Conservation (phyloP, 2,797 vertebrate genomes). For the Podargus strigoides region DNA sequence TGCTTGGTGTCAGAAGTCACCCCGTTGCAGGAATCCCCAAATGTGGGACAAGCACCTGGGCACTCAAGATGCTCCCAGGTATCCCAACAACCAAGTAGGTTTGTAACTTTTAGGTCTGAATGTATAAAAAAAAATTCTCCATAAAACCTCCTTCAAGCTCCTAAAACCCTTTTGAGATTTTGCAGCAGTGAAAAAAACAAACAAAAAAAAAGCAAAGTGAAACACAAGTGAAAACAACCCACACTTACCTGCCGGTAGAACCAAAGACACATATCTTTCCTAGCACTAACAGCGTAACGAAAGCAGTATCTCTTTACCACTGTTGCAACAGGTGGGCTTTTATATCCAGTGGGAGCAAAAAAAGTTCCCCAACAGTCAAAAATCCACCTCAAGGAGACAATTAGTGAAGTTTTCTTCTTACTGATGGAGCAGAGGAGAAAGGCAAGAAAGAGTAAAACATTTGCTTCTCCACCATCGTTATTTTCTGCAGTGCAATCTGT, state of each 20-base stretch:
- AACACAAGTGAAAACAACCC: neutral
- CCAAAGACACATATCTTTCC: neutral
- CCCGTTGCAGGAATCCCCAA: neutral
- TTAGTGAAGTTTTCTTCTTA: neutral
- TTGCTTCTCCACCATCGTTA: slow-evolving; percentile 19
- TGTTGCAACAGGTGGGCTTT: neutral
- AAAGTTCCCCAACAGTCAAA: neutral
- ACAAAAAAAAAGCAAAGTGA: neutral
- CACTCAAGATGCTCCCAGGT: neutral
- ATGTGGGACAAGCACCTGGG: neutral
- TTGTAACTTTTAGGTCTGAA: neutral
- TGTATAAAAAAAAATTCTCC: neutral
- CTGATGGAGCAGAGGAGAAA: neutral
- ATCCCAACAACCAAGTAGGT: fast-evolving
- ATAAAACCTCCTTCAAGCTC: neutral
- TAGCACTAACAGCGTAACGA: neutral
- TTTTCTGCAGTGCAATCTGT: slow-evolving; percentile 56
- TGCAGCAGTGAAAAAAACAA: neutral
- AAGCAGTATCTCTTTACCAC: neutral
- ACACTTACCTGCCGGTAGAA: neutral
- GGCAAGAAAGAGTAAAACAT: slow-evolving; percentile 28
- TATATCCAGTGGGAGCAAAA: neutral
- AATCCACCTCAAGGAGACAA: neutral
- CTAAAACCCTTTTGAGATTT: neutral
- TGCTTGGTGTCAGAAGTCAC: neutral